Evolutionary conservation across 2,888 invertebrate genomes (phyloP).

Genomic region (Abrostola tripartita): DNA sequence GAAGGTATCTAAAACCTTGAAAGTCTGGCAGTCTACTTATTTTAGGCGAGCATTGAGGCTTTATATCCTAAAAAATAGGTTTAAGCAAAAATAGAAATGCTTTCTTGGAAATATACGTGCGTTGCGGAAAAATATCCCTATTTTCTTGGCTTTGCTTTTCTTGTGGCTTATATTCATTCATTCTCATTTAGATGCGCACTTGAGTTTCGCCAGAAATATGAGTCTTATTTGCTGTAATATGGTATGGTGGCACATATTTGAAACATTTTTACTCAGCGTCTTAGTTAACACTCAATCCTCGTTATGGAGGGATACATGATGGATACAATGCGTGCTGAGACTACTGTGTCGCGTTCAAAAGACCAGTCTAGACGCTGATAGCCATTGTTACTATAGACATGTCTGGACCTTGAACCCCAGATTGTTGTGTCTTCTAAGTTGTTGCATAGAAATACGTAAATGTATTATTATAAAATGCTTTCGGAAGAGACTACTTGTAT

Average conservation of each 20-base stretch:
- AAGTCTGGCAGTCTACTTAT: conserved; percentile 31
- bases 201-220: conserved; percentile 31
- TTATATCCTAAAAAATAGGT: conserved; percentile 26
- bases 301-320: neutral
- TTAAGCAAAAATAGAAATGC: conserved; percentile 21
- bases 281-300: neutral
- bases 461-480: neutral
- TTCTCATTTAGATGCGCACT: conserved; percentile 46
- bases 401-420: neutral
- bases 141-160: conserved; percentile 39
- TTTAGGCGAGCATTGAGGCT: conserved; percentile 25
- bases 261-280: neutral
- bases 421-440: conserved; percentile 2
- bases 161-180: conserved; percentile 40
- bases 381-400: neutral
- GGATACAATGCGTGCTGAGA: neutral
- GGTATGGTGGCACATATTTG: neutral
- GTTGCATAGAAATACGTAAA: neutral
- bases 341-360: neutral
- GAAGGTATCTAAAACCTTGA: conserved; percentile 42
- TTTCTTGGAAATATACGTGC: conserved; percentile 29
- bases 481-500: too few relatives aligned
- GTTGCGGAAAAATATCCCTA: conserved; percentile 33
- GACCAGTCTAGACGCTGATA: neutral
- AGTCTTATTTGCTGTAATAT: conserved; percentile 11